These are phyloP conservation scores for Brachyhypopomus occidentalis DNA, from an alignment of 2,113 vertebrate species.

Conservation along the genomic window DNA sequence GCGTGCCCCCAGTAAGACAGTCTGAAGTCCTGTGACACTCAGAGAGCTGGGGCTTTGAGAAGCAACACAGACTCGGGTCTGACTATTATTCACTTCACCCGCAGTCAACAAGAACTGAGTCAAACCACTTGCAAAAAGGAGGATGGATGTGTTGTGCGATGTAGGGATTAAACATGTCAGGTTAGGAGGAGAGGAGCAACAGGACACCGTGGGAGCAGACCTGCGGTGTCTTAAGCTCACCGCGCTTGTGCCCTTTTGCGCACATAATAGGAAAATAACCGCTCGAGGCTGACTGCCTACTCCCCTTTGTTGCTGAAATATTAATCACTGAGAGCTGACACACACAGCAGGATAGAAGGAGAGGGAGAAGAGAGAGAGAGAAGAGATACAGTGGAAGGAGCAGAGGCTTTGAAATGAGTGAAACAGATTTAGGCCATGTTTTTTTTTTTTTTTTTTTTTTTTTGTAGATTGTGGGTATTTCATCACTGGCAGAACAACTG, in stretches of 20 bases:
- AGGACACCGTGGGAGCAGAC: background rate
- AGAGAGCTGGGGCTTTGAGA: background rate
- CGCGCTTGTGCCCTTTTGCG: background rate
- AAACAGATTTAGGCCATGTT: background rate
- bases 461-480: conserved; percentile 18
- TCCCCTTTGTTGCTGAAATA: conserved; percentile 23
- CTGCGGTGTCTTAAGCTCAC: background rate
- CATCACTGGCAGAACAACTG: background rate
- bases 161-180: background rate
- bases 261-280: conserved; percentile 11
- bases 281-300: conserved; percentile 1
- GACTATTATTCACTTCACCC: background rate
- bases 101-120: too few species aligned
- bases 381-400: background rate
- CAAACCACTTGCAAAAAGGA: too few species aligned
- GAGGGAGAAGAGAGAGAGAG: background rate
- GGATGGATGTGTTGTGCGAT: background rate
- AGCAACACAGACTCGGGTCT: background rate
- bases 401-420: background rate
- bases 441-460: background rate
- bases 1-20: too few species aligned
- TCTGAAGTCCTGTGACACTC: background rate
- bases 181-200: background rate
- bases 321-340: background rate
- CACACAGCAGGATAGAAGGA: background rate